A percentile compares a stretch with the other conserved stretches of the same genome.
phyloP scores from a whole-genome alignment of 2,888 invertebrate species.

The Spodoptera littoralis region DNA sequence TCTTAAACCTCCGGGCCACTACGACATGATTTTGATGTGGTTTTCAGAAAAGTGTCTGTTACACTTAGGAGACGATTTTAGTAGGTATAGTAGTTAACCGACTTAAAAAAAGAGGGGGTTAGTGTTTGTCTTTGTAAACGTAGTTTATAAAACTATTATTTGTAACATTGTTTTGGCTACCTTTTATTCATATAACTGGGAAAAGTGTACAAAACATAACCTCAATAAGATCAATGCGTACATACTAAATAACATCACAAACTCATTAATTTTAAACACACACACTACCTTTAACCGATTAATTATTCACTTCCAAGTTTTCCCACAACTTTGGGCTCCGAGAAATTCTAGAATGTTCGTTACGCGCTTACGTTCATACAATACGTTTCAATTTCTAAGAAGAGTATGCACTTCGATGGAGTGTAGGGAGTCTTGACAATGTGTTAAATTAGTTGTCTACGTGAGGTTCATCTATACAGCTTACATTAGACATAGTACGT shows the following conservation, averaged over 20 bases:
- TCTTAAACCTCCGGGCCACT: too few species aligned
- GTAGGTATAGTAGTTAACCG: too few species aligned
- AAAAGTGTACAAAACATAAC: too few species aligned
- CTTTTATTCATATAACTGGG: too few species aligned
- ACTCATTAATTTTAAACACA: conserved; percentile 41
- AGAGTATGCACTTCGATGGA: conserved; percentile 58
- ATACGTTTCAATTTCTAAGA: conserved; percentile 71
- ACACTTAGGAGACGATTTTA: too few species aligned
- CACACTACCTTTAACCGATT: conserved; percentile 36
- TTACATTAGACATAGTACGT: conserved; percentile 61
- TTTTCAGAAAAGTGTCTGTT: too few species aligned
- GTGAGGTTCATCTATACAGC: conserved; percentile 75
- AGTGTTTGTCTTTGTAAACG: too few species aligned
- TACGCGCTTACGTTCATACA: conserved; percentile 38
- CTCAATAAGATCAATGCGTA: conserved; percentile 12
- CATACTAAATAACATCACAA: conserved; percentile 24
- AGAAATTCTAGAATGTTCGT: conserved; percentile 28
- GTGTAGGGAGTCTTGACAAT: conserved; percentile 68
- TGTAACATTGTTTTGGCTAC: too few species aligned
- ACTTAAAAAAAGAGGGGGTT: too few species aligned
- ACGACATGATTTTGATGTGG: too few species aligned
- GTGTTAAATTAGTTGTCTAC: conserved; percentile 79
- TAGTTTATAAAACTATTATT: too few species aligned
- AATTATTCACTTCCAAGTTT: conserved; percentile 36
- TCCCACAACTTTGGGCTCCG: conserved; percentile 35